These are phyloP conservation scores for Leptinotarsa tumamoca DNA, from an alignment of 2,888 invertebrate species.

Conservation along the genomic window DNA sequence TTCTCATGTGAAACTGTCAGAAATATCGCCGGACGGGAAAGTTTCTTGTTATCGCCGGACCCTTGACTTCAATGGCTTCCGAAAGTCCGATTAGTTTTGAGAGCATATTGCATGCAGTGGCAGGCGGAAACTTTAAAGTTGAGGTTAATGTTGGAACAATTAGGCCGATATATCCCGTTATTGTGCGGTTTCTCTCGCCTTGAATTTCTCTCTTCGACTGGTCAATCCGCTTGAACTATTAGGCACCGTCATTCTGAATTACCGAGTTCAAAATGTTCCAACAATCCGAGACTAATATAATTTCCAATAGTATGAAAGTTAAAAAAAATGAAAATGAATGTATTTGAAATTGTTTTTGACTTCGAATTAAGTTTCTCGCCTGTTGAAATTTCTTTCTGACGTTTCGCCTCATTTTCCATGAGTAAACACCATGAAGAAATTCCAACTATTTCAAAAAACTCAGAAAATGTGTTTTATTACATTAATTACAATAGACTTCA, in stretches of 20 bases:
- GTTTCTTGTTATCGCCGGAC: neutral
- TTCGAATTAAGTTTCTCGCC: too few species aligned
- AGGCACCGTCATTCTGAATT: neutral
- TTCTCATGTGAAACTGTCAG: neutral
- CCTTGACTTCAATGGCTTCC: neutral
- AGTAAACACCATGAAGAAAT: too few species aligned
- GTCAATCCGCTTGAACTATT: conserved; percentile 7
- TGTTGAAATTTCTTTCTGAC: too few species aligned
- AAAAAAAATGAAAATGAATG: neutral
- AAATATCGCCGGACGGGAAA: neutral
- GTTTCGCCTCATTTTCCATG: too few species aligned
- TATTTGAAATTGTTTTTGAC: too few species aligned
- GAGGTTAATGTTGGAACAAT: conserved; percentile 7
- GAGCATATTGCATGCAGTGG: conserved; percentile 1
- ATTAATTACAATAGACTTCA: too few species aligned
- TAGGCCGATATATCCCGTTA: conserved; percentile 4
- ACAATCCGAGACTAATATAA: neutral
- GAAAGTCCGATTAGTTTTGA: neutral
- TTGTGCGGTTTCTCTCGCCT: conserved; percentile 3
- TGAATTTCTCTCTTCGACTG: neutral
- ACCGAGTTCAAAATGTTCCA: neutral
- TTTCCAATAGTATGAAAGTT: neutral
- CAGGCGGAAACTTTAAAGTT: conserved; percentile 7
- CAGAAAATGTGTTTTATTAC: too few species aligned
- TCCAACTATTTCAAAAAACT: too few species aligned